Evolutionary conservation across 2,888 invertebrate genomes (phyloP), one percentile per base, ranked within the genome.

Genomic region (Imbricaverruca yamaguchii): DNA sequence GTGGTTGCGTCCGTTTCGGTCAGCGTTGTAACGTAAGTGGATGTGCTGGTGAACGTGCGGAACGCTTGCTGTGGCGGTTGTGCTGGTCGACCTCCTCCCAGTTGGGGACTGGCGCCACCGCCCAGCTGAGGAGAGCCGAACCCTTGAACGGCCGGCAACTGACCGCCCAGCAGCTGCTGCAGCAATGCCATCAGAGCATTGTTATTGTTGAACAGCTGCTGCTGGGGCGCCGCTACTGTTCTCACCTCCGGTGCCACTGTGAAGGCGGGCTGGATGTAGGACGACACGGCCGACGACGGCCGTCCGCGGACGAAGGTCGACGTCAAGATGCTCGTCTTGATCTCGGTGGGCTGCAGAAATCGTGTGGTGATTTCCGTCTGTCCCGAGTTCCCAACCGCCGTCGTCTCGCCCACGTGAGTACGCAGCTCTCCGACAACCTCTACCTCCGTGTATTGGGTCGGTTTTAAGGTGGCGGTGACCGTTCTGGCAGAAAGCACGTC

Each of bases 1-100:
- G 95, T 92, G 0, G 95, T 95, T 84, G 94, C 94, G 83, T 92
- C 92, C 81, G 92, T 91, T 86, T 93, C 93, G 6, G 93, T 94
- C 6, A 96, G 91, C 3, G 95, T 95, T n/a, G 96, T 96, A 0
- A 96, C 93, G 86, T 95, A 96, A 0, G 94, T 93, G 0, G 94
- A 94, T 0, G 94, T 92, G 86, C 93, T 91, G 15, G 93, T 94
- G 88, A 93, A 93, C 9, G 79, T 79, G 15, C 57, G 57, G 79
- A 15, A 79, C 13, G 57, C 57, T 21, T n/a, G 79, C 23, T 13
- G 56, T 1, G 57, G 56, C 12, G 56, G 18, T 8, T 55, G 78
- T 10, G 59, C 12, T 59, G 11, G 59, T 13, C 4, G 3, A 59
- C 59, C 3, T 1, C 59, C 59, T 59, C 59, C 59, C 59, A 59